phyloP scores from a whole-genome alignment of 2,797 vertebrate genomes.

The Tapera naevia region DNA sequence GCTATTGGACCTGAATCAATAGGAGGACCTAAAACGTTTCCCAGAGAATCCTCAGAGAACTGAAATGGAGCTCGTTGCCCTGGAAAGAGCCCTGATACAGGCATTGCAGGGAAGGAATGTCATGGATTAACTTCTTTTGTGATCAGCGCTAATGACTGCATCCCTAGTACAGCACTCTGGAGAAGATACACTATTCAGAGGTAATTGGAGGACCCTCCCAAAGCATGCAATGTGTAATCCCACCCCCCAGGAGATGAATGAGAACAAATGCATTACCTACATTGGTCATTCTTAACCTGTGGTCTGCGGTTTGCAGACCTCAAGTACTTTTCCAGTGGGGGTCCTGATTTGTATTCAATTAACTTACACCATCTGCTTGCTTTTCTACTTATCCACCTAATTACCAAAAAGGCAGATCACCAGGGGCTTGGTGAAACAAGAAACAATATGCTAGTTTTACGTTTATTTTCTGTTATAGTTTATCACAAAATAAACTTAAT shows the following conservation, averaged over 20 bases:
- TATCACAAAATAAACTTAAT: neutral
- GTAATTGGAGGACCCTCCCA: neutral
- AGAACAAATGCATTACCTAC: neutral
- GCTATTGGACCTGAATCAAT: neutral
- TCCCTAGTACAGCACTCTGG: neutral
- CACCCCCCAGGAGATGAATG: neutral
- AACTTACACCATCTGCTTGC: neutral
- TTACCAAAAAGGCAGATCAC: neutral
- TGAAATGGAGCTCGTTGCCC: constrained; percentile 31
- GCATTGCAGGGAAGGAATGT: neutral
- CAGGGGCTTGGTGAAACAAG: neutral
- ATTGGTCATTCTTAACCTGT: neutral
- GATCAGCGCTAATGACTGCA: neutral
- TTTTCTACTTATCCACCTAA: neutral
- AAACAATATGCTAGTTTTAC: neutral
- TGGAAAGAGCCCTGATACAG: constrained; percentile 24
- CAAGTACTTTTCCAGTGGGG: neutral
- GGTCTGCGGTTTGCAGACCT: neutral
- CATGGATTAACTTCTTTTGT: neutral
- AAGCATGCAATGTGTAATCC: neutral
- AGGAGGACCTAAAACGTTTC: constrained; percentile 41
- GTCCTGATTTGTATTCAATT: neutral
- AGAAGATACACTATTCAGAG: neutral
- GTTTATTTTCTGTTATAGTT: neutral
- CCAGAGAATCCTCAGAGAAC: neutral